A percentile compares a stretch with the other conserved stretches of the same genome.
Conservation (phyloP, 2,888 invertebrate species). For the Esperia sulphurella region DNA sequence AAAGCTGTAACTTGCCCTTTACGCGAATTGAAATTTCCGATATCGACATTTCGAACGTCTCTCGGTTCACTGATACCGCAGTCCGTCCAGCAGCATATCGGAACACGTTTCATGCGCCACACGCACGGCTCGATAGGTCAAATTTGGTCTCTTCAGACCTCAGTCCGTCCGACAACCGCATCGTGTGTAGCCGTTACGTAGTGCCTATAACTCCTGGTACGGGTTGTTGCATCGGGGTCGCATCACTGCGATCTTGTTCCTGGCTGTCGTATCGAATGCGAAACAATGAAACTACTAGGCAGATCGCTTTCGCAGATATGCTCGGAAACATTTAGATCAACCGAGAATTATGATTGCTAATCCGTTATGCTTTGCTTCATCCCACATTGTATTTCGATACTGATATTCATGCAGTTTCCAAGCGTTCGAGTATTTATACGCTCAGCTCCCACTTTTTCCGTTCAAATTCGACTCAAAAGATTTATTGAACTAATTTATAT, state of each 20-base stretch:
- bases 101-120: no score
- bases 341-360: not conserved
- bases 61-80: no score
- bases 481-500: not conserved
- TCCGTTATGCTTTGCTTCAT: not conserved
- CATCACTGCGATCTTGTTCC: slow-evolving; percentile 3
- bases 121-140: no score
- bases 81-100: no score
- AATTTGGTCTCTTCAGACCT: not conserved
- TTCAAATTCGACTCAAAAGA: not conserved
- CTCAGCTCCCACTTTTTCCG: not conserved
- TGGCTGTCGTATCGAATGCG: slow-evolving; percentile 1
- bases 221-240: slow-evolving; percentile 17
- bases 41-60: no score
- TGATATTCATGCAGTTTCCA: no score
- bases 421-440: not conserved
- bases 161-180: not conserved
- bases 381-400: no score
- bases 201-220: slow-evolving; percentile 4
- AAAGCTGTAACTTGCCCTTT: no score
- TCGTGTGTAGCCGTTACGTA: not conserved
- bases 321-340: not conserved
- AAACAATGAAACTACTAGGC: slow-evolving; percentile 15
- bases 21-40: no score
- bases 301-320: not conserved